Conservation (phyloP, 2,797 vertebrate species). For the Helostoma temminkii region DNA sequence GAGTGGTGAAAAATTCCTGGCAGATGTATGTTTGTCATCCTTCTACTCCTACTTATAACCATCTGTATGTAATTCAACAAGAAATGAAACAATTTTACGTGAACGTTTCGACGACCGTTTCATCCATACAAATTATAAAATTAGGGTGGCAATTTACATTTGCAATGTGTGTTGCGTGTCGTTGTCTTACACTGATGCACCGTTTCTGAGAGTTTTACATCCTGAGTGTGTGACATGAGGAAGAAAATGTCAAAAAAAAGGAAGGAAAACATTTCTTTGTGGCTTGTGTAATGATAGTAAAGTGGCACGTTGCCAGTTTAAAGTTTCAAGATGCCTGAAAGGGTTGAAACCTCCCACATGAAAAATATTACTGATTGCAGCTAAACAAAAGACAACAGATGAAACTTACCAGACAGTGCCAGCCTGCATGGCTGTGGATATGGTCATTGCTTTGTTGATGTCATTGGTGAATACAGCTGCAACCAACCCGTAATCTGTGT, state of each 20-base stretch:
- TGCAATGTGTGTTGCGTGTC: conserved; percentile 35
- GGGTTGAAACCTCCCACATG: conserved; percentile 63
- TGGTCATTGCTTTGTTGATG: conserved; percentile 96
- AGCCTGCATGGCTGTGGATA: conserved; percentile 96
- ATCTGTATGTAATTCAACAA: conserved; percentile 70
- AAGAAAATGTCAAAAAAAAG: conserved; percentile 24
- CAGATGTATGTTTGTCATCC: conserved; percentile 55
- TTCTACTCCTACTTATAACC: conserved; percentile 38
- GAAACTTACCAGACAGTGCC: conserved; percentile 96
- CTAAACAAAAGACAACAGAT: conserved; percentile 40
- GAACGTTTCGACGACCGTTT: conserved; percentile 60
- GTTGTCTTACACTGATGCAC: conserved; percentile 31
- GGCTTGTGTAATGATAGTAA: conserved; percentile 64
- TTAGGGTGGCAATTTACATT: conserved; percentile 57
- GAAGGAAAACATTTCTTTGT: conserved; percentile 63
- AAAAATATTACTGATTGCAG: conserved; percentile 62
- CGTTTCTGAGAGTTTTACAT: conserved; percentile 45
- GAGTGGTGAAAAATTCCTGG: conserved; percentile 65
- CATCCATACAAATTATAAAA: conserved; percentile 62
- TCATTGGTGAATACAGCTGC: conserved; percentile 96
- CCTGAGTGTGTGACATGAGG: conserved; percentile 45
- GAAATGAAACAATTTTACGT: conserved; percentile 60
- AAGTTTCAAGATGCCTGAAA: conserved; percentile 53
- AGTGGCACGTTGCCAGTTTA: conserved; percentile 58
- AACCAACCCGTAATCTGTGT: conserved; percentile 93